These are phyloP conservation scores for Brachionus calyciflorus DNA, from an alignment of 1,140 invertebrate genomes.

Conservation along the genomic window DNA sequence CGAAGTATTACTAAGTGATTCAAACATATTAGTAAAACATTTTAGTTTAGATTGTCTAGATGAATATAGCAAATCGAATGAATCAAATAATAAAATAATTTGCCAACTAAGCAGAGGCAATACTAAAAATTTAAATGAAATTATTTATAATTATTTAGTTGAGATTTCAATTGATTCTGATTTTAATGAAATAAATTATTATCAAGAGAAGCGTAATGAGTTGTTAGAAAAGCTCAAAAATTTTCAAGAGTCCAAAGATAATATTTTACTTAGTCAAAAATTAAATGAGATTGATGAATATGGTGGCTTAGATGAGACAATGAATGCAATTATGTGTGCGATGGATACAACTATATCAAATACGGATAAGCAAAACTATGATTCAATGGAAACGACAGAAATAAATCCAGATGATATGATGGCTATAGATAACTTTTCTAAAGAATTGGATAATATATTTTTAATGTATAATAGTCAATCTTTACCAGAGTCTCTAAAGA, in stretches of 20 bases:
- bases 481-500: neutral
- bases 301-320: constrained; percentile 34
- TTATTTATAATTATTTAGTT: constrained; percentile 1
- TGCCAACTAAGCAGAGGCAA: neutral
- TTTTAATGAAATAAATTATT: constrained; percentile 12
- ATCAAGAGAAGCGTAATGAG: neutral
- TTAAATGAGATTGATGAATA: neutral
- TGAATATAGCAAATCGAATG: constrained; percentile 23
- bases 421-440: neutral
- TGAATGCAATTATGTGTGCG: constrained; percentile 41
- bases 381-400: neutral
- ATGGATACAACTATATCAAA: constrained; percentile 45
- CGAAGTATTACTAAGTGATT: constrained; percentile 1
- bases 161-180: neutral
- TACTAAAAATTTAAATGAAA: neutral
- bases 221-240: neutral
- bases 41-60: constrained; percentile 9
- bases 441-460: neutral
- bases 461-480: neutral
- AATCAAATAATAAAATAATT: constrained; percentile 26
- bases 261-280: neutral
- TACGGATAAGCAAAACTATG: neutral
- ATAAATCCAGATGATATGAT: neutral
- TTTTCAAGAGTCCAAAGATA: neutral
- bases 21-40: neutral